Conservation (phyloP, 2,888 invertebrate species). For the Drosophila nigritarsus region DNA sequence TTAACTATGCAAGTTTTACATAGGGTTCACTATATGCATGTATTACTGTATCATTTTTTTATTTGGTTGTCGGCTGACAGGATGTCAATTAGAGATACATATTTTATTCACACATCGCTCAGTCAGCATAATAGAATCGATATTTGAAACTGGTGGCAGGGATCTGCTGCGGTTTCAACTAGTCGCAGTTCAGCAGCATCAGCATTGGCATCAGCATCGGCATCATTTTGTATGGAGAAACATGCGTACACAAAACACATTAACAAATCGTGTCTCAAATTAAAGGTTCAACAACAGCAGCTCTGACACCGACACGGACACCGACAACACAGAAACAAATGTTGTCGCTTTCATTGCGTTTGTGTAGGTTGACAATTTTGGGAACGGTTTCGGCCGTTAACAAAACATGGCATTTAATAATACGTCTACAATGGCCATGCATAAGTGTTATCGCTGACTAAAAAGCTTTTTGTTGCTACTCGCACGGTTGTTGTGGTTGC, state of each 20-base stretch:
- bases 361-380: constrained; percentile 77
- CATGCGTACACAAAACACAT: constrained; percentile 58
- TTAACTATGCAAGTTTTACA: not conserved
- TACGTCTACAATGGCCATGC: constrained; percentile 76
- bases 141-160: constrained; percentile 38
- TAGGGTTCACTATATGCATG: not conserved
- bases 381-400: constrained; percentile 79
- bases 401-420: constrained; percentile 80
- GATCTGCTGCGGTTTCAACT: constrained; percentile 28
- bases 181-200: constrained; percentile 41
- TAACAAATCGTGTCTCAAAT: constrained; percentile 75
- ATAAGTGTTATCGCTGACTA: constrained; percentile 80
- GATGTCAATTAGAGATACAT: not conserved
- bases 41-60: accelerated
- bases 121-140: constrained; percentile 20
- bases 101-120: constrained; percentile 3
- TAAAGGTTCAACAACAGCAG: constrained; percentile 57
- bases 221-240: not conserved
- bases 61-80: constrained; percentile 2
- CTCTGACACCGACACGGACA: constrained; percentile 33
- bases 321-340: constrained; percentile 39
- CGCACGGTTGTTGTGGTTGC: constrained; percentile 42
- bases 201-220: not conserved
- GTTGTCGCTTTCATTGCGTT: constrained; percentile 62
- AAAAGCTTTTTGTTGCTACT: constrained; percentile 78